Evolutionary conservation across 2,113 vertebrate genomes (phyloP).

Genomic region (Arvicanthis niloticus): DNA sequence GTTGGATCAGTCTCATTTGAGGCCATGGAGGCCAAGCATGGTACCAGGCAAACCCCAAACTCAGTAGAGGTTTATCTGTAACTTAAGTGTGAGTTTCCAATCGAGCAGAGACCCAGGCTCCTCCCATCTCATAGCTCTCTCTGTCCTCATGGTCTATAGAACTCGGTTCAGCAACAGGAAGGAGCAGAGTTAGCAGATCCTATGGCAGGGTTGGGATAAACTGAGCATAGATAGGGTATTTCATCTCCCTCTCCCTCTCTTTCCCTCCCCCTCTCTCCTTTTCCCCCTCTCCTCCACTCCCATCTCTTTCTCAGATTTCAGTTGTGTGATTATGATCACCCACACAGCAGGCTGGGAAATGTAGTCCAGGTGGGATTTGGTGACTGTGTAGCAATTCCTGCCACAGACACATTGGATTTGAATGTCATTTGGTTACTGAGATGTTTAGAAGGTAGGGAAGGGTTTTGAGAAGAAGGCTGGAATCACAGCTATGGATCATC

Average conservation of each 20-base stretch:
- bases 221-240: background rate
- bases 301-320: background rate
- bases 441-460: background rate
- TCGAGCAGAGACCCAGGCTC: background rate
- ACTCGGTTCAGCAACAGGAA: background rate
- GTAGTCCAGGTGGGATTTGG: background rate
- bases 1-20: background rate
- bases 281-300: too few species aligned
- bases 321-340: background rate
- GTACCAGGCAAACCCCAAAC: background rate
- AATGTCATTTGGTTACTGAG: background rate
- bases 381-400: background rate
- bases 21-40: background rate
- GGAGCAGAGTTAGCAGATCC: background rate
- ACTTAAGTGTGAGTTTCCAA: background rate
- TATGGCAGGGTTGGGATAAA: background rate
- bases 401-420: background rate
- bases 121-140: background rate
- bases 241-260: background rate
- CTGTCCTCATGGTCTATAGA: background rate
- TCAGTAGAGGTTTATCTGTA: background rate
- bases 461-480: background rate
- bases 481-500: background rate
- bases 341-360: background rate
- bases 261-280: too few species aligned